Evolutionary conservation across 2,888 invertebrate species (phyloP), one percentile per base, ranked within the genome.

Genomic region (Lithodes maja): DNA sequence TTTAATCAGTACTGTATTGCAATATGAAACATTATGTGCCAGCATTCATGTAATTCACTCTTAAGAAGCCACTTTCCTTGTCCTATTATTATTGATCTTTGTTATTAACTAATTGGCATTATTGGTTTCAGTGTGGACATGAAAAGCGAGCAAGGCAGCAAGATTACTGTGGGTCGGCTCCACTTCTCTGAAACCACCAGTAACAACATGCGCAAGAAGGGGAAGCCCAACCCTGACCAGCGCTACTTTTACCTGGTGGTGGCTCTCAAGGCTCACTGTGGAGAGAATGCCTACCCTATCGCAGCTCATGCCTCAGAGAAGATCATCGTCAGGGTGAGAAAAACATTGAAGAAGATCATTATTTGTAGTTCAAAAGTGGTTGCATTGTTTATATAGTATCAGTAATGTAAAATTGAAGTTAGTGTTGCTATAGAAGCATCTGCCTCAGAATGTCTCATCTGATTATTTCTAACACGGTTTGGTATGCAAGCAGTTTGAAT

Each of bases 111-210:
- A 68, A 68, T 68, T 33, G 33, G 33, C 33, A 33, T 33, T 33
- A 33, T 61, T 61, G 61, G 7, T 89, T 94, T 92, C 93, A 97
- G 97, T 87, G 96, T 98, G 93, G 98, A 98, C 93, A 94, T 98
- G 92, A 96, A 96, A 87, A 96, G 96, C 87, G 96, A 96, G 90
- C 97, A 98, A 94, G 97, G 98, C 83, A 97, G 97, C 0, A 98
- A 99, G 93, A 96, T 98, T 87, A 99, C 99, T 0, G 98, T 99
- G 0, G 99, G 99, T 0, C 95, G 99, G 5, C 95, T 99, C 2
- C 99, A 99, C 94, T 99, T 99, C 94, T 98, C 98, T 84, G 99
- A 99, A 94, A 99, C 99, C 0, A 99, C 99, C 0, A 97, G 98
- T 93, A 99, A 99, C 94, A 99, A 99, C 93, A 99, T 99, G 98